phyloP scores from a whole-genome alignment of 2,797 vertebrate genomes.

The Taeniopygia guttata region DNA sequence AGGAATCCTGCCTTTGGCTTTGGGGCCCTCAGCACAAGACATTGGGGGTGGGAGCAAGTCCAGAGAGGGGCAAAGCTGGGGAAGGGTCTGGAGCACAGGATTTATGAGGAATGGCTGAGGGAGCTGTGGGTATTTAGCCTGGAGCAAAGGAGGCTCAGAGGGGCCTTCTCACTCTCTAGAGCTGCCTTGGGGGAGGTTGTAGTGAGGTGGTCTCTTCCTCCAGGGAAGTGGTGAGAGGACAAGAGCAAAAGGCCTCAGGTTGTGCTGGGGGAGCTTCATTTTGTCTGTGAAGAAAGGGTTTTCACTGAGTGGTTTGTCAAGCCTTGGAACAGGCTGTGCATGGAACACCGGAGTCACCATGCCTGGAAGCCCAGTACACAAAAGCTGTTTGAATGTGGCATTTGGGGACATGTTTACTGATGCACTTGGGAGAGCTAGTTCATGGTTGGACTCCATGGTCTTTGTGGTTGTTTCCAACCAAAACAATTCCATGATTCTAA shows the following conservation, averaged over 20 bases:
- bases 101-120: no score
- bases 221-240: no score
- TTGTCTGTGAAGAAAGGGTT: not conserved
- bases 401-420: not conserved
- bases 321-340: no score
- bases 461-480: not conserved
- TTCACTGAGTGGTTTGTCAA: no score
- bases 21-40: not conserved
- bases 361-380: no score
- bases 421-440: not conserved
- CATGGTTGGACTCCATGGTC: not conserved
- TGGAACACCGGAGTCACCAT: not conserved
- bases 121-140: not conserved
- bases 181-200: not conserved
- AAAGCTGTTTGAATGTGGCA: not conserved
- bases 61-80: not conserved
- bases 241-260: not conserved
- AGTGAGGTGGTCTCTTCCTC: not conserved
- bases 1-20: not conserved
- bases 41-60: not conserved
- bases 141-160: not conserved
- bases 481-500: rapidly evolving
- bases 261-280: not conserved
- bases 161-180: not conserved
- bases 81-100: not conserved